Conservation (phyloP, 2,113 vertebrate species). For the Megaleporinus macrocephalus region DNA sequence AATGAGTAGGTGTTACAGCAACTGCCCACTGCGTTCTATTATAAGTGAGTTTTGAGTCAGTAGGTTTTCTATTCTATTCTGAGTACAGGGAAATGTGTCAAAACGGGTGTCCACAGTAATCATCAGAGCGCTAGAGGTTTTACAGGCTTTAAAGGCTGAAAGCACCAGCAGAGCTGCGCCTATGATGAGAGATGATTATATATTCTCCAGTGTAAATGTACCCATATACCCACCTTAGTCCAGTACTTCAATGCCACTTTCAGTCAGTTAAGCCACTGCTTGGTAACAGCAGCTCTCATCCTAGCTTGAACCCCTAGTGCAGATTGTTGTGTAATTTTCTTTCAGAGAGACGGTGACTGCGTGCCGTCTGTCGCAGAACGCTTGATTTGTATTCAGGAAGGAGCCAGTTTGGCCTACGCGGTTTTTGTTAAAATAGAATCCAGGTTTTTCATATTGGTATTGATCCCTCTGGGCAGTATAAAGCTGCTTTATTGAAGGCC, state of each 20-base stretch:
- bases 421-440: constrained; percentile 71
- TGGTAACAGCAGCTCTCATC: neutral
- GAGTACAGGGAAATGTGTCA: too few species aligned
- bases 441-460: constrained; percentile 81
- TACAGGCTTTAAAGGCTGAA: neutral
- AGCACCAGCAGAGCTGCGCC: neutral
- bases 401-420: constrained; percentile 67
- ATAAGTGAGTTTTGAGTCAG: too few species aligned
- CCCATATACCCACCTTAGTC: neutral
- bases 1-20: too few species aligned
- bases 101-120: neutral
- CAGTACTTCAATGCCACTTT: neutral
- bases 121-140: neutral
- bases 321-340: constrained; percentile 22
- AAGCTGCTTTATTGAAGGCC: constrained; percentile 78
- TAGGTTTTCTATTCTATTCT: too few species aligned
- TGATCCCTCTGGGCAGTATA: constrained; percentile 75
- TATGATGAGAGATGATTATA: constrained; percentile 7
- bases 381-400: constrained; percentile 80
- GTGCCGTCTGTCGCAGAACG: constrained; percentile 43
- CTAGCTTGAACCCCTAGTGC: neutral
- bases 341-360: neutral
- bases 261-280: too few species aligned
- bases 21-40: too few species aligned
- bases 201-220: neutral